Evolutionary conservation across 2,113 vertebrate genomes (phyloP).

Genomic region (Astatotilapia flaviijosephi): DNA sequence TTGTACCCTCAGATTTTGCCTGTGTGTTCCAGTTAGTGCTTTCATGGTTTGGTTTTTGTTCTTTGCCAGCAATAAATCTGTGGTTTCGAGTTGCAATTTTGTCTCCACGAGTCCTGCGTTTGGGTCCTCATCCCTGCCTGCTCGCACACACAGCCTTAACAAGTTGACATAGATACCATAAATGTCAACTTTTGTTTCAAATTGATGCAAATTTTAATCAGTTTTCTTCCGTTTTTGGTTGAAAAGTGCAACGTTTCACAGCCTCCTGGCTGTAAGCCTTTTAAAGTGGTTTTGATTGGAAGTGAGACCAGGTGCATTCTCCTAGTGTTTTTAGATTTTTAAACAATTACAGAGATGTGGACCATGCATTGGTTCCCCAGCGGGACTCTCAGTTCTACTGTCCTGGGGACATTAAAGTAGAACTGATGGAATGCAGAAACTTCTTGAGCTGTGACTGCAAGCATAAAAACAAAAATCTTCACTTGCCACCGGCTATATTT

Average conservation of each 20-base stretch:
- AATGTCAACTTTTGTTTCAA: neutral
- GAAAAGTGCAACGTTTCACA: neutral
- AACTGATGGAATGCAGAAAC: neutral
- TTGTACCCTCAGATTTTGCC: neutral
- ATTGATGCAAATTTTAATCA: neutral
- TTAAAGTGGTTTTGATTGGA: neutral
- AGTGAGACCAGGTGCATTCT: neutral
- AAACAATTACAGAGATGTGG: neutral
- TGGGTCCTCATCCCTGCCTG: neutral
- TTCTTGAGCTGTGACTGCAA: neutral
- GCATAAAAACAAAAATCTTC: neutral
- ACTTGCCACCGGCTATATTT: neutral
- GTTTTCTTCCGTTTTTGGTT: neutral
- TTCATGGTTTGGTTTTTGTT: neutral
- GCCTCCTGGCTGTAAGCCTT: neutral
- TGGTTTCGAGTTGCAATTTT: neutral
- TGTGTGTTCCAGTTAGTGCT: neutral
- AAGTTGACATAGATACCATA: neutral
- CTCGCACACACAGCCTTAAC: neutral
- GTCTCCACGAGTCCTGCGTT: neutral
- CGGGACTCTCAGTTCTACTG: neutral
- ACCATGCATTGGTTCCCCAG: neutral
- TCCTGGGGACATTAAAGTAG: neutral
- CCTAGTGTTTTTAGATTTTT: neutral
- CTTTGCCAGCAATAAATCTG: neutral